phyloP scores from a whole-genome alignment of 2,113 vertebrate species.

The Dromaius novaehollandiae region DNA sequence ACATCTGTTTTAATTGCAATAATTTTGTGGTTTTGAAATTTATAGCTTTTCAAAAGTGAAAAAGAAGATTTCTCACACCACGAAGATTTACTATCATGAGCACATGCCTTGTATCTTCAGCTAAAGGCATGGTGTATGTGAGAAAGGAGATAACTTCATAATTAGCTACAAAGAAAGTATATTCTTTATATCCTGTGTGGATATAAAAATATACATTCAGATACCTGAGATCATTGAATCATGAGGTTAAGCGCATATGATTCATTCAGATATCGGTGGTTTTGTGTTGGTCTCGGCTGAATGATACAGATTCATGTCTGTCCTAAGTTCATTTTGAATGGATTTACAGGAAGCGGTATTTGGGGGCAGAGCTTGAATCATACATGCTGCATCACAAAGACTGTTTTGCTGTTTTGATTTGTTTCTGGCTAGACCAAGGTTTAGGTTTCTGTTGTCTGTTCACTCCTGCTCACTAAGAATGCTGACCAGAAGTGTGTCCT shows the following conservation, averaged over 20 bases:
- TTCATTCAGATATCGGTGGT: neutral
- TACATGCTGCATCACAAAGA: rapidly evolving
- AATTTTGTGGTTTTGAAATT: neutral
- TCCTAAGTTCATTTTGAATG: neutral
- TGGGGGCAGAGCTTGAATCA: neutral
- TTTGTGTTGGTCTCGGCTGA: neutral
- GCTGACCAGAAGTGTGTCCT: neutral
- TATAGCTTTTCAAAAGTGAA: neutral
- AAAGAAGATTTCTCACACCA: neutral
- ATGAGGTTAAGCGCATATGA: neutral
- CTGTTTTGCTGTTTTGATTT: neutral
- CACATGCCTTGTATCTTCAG: neutral
- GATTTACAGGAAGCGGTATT: neutral
- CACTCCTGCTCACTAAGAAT: neutral
- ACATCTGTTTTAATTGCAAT: neutral
- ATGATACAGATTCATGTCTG: neutral
- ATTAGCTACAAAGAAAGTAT: neutral
- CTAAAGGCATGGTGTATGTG: neutral
- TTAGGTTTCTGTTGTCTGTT: neutral
- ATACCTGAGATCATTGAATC: neutral
- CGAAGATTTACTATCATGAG: neutral
- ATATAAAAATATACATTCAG: neutral
- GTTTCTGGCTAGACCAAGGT: neutral
- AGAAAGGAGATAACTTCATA: neutral
- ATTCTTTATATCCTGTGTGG: neutral